phyloP scores from a whole-genome alignment of 2,113 vertebrate species.

The Odobenus rosmarus region DNA sequence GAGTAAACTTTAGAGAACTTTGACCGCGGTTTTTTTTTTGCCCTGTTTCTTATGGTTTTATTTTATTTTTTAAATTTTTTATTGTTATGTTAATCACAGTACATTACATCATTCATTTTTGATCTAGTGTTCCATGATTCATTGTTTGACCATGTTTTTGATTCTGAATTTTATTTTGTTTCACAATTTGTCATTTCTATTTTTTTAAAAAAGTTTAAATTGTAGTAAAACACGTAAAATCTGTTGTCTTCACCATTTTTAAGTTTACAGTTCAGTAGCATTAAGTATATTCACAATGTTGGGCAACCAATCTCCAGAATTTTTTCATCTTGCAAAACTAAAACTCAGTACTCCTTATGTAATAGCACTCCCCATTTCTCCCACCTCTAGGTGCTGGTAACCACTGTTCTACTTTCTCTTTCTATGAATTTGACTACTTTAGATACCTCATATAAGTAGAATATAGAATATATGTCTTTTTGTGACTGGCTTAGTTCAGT shows the following conservation, averaged over 20 bases:
- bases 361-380: neutral
- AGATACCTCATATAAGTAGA: neutral
- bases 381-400: neutral
- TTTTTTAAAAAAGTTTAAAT: neutral
- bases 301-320: neutral
- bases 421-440: neutral
- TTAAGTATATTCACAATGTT: neutral
- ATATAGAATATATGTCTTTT: neutral
- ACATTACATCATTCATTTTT: no score
- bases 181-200: neutral
- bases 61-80: no score
- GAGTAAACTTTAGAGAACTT: constrained; percentile 63
- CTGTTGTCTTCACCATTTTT: neutral
- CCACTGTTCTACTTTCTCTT: neutral
- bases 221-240: neutral
- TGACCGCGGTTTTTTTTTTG: neutral
- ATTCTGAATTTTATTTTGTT: constrained; percentile 40
- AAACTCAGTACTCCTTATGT: neutral
- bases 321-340: neutral
- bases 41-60: no score
- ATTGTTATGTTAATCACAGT: no score
- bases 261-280: neutral
- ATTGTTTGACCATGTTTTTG: neutral
- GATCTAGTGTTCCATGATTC: no score
- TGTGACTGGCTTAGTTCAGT: neutral